Evolutionary conservation across 2,113 vertebrate genomes (phyloP).

Genomic region (Tonatia bakeri): DNA sequence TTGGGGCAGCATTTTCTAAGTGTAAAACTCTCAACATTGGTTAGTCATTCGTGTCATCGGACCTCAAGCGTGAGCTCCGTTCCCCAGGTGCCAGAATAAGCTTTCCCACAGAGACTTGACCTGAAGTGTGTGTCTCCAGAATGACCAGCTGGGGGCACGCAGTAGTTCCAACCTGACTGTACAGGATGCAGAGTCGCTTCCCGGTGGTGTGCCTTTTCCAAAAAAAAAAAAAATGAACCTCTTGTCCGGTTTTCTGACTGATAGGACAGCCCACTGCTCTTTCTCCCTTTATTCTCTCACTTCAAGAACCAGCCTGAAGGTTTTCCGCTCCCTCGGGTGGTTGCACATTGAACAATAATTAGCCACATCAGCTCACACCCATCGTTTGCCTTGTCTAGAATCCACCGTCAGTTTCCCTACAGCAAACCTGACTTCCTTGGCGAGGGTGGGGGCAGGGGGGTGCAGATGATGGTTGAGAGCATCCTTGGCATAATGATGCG

Average conservation of each 20-base stretch:
- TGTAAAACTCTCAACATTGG: not conserved
- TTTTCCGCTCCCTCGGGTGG: not conserved
- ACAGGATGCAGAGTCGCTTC: not conserved
- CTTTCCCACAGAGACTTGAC: not conserved
- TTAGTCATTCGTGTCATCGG: slow-evolving; percentile 21
- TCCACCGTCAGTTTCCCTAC: not conserved
- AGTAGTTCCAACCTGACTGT: not conserved
- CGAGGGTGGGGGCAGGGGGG: too few relatives aligned
- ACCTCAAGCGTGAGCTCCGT: not conserved
- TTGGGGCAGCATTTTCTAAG: not conserved
- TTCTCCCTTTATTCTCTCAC: not conserved
- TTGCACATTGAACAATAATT: too few relatives aligned
- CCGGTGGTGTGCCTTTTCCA: not conserved
- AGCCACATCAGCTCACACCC: not conserved
- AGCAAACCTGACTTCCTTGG: not conserved
- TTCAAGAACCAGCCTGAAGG: not conserved
- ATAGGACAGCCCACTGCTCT: not conserved
- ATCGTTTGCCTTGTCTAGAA: not conserved
- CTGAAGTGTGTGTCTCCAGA: not conserved
- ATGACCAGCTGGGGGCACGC: not conserved
- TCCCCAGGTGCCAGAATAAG: not conserved
- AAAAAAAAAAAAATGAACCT: not conserved
- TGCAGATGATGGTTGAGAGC: not conserved
- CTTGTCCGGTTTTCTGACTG: not conserved
- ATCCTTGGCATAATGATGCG: not conserved